Evolutionary conservation across 2,888 invertebrate species (phyloP).

Genomic region (Oasisia sp.): DNA sequence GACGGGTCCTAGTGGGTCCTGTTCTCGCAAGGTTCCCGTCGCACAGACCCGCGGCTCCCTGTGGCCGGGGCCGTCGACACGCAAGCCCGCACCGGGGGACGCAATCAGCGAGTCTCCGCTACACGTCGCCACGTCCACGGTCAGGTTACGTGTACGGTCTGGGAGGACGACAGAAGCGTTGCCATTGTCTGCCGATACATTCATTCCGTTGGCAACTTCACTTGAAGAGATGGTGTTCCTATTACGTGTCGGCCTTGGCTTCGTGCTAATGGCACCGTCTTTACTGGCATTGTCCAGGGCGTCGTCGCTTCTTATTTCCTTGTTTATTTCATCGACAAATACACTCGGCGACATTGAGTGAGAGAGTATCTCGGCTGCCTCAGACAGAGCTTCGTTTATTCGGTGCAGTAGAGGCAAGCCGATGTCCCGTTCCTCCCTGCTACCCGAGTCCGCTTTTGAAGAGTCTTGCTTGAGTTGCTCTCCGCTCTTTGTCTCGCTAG

Average conservation of each 20-base stretch:
- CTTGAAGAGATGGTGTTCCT: neutral
- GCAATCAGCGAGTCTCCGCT: neutral
- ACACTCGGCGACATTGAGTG: neutral
- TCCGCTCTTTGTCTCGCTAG: neutral
- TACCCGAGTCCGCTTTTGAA: neutral
- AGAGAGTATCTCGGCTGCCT: neutral
- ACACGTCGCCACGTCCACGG: neutral
- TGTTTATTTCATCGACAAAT: neutral
- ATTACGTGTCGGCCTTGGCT: neutral
- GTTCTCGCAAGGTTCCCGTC: neutral
- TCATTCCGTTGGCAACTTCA: neutral
- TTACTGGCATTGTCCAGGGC: neutral
- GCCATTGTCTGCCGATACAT: neutral
- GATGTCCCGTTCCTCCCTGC: neutral
- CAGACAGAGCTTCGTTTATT: neutral
- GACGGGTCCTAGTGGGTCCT: neutral
- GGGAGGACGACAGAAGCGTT: neutral
- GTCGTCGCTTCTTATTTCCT: neutral
- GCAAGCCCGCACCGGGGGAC: neutral
- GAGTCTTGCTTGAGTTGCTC: neutral
- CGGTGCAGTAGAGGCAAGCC: neutral
- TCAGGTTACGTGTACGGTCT: neutral
- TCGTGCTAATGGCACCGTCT: neutral
- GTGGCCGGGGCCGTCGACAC: neutral
- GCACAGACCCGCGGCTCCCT: neutral